These are phyloP conservation scores for Andrena camellia DNA, from an alignment of 2,888 invertebrate species.

Conservation along the genomic window DNA sequence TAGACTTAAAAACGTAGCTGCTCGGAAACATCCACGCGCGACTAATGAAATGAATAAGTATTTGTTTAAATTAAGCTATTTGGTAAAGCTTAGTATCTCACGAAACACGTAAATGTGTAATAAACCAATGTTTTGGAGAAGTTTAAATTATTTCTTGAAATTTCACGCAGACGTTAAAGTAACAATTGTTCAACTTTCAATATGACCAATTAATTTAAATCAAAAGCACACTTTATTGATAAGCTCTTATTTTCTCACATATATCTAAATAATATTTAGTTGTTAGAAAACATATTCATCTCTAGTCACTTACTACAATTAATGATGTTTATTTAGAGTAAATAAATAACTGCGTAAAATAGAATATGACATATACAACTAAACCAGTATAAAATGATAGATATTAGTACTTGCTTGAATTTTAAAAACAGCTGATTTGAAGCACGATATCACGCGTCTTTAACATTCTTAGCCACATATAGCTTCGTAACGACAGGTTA, in stretches of 20 bases:
- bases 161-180: neutral
- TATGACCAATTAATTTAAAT: no score
- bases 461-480: neutral
- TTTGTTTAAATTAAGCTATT: neutral
- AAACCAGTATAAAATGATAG: constrained; percentile 6
- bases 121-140: no score
- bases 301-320: neutral
- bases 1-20: no score
- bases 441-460: neutral
- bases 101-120: no score
- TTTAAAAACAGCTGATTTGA: constrained; percentile 2
- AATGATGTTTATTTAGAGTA: neutral
- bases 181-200: neutral
- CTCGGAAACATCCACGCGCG: no score
- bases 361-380: neutral
- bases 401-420: neutral
- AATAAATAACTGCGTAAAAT: neutral
- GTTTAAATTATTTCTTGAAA: no score
- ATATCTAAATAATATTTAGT: neutral
- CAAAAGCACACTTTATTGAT: no score
- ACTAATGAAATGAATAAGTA: neutral
- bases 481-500: neutral
- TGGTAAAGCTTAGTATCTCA: no score
- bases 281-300: neutral
- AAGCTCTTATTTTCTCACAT: no score